Percentiles rank a stretch among this genome's conserved stretches.
Evolutionary conservation across 2,888 invertebrate species (phyloP).

Genomic region (Anaspis maculata): DNA sequence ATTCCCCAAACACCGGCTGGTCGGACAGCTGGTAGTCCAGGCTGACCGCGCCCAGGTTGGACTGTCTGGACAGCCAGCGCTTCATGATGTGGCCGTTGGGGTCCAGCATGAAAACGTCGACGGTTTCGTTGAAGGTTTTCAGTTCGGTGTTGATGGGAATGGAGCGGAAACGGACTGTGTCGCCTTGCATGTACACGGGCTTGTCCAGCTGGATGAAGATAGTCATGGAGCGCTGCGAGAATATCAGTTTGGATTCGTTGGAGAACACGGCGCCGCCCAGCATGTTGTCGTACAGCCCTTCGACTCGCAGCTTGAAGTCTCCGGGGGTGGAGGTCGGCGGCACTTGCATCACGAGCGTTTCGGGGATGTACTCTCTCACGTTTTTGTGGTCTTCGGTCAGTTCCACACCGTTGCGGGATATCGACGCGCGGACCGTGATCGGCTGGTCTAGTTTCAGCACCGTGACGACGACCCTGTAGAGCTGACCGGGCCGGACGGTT

Average conservation of each 20-base stretch:
- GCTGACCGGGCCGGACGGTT: constrained; percentile 84
- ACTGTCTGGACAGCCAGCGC: constrained; percentile 89
- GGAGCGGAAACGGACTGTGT: constrained; percentile 79
- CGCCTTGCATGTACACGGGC: constrained; percentile 89
- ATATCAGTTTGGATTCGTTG: constrained; percentile 78
- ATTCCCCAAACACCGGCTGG: constrained; percentile 87
- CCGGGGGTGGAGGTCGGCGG: constrained; percentile 79
- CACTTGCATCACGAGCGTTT: constrained; percentile 83
- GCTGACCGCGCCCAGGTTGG: constrained; percentile 89
- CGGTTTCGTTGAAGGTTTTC: constrained; percentile 81
- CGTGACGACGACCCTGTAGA: constrained; percentile 80
- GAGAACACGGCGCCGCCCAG: constrained; percentile 82
- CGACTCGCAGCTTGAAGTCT: constrained; percentile 61
- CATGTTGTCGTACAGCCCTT: constrained; percentile 57
- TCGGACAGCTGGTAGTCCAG: constrained; percentile 83
- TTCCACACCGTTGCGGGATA: constrained; percentile 84
- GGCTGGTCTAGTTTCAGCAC: constrained; percentile 71
- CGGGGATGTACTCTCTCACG: constrained; percentile 79
- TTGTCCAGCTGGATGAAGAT: constrained; percentile 93
- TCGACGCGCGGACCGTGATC: constrained; percentile 79
- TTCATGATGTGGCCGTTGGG: constrained; percentile 81
- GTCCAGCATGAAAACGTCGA: constrained; percentile 88
- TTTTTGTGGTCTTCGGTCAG: constrained; percentile 73
- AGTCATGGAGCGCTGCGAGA: constrained; percentile 87
- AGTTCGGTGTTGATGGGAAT: constrained; percentile 90